Conservation (phyloP, 2,888 invertebrate genomes). For the Abscondita cerata region DNA sequence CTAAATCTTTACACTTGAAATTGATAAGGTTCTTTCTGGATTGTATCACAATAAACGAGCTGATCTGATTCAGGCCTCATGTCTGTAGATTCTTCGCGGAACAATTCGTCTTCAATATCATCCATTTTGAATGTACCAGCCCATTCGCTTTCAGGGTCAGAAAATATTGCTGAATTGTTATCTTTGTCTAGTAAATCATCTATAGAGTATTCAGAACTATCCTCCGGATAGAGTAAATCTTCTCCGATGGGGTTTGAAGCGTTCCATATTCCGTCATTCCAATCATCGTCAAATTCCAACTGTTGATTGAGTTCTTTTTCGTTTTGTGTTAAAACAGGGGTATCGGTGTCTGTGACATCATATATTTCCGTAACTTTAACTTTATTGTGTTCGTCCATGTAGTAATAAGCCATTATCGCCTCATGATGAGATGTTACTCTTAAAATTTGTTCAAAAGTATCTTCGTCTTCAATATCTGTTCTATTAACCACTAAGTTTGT, state of each 20-base stretch:
- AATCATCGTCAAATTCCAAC: slow-evolving; percentile 72
- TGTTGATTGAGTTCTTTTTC: slow-evolving; percentile 69
- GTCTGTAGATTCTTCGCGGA: slow-evolving; percentile 54
- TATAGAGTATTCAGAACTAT: slow-evolving; percentile 60
- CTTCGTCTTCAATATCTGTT: slow-evolving; percentile 58
- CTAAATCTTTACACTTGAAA: not conserved
- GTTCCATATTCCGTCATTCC: slow-evolving; percentile 58
- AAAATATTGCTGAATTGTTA: slow-evolving; percentile 64
- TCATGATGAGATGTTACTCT: slow-evolving; percentile 86
- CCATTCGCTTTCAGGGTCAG: slow-evolving; percentile 78
- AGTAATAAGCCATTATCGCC: slow-evolving; percentile 89
- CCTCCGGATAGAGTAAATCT: slow-evolving; percentile 51
- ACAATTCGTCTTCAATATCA: slow-evolving; percentile 50
- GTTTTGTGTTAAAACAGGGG: slow-evolving; percentile 67
- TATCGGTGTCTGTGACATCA: slow-evolving; percentile 81
- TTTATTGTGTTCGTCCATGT: slow-evolving; percentile 86
- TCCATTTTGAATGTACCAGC: slow-evolving; percentile 53
- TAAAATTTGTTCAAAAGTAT: slow-evolving; percentile 74
- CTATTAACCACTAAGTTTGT: slow-evolving; percentile 55
- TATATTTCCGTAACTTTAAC: slow-evolving; percentile 89
- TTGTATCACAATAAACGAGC: slow-evolving; percentile 39
- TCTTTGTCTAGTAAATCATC: slow-evolving; percentile 64
- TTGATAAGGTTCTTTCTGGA: slow-evolving; percentile 31
- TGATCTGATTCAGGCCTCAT: slow-evolving; percentile 67
- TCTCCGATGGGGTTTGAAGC: too few species aligned